These are phyloP conservation scores for Anagrus nilaparvatae DNA, from an alignment of 1,140 invertebrate genomes.

Conservation along the genomic window DNA sequence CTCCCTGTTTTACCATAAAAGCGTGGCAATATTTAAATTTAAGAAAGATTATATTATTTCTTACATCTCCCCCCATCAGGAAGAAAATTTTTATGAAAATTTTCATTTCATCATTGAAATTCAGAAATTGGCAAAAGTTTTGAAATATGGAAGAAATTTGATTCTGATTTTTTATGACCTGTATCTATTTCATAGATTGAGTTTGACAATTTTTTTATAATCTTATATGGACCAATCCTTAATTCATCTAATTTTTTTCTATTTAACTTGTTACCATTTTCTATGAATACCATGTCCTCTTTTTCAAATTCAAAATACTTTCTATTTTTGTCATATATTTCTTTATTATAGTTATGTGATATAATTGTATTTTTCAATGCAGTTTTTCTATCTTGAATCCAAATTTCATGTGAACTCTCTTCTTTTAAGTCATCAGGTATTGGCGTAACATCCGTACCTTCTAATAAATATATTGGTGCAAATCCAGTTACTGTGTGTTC, in stretches of 20 bases:
- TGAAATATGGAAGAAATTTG: constrained; percentile 4
- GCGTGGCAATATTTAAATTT: too few relatives aligned
- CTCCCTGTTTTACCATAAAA: too few relatives aligned
- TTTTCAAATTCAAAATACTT: constrained; percentile 12
- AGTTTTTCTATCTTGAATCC: constrained; percentile 5
- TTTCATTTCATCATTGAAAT: too few relatives aligned
- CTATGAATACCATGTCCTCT: constrained; percentile 14
- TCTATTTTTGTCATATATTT: constrained; percentile 15
- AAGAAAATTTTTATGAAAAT: too few relatives aligned
- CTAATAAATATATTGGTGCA: constrained; percentile 11
- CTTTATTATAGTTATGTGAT: constrained; percentile 11
- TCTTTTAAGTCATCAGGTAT: constrained; percentile 10
- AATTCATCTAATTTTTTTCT: not conserved
- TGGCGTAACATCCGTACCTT: not conserved
- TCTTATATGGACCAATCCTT: not conserved
- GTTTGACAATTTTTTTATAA: constrained; percentile 9
- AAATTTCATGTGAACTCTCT: not conserved
- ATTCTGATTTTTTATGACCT: constrained; percentile 1
- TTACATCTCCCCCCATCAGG: too few relatives aligned
- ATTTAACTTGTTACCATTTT: too few relatives aligned
- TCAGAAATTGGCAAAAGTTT: constrained; percentile 9
- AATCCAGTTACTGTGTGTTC: constrained; percentile 11
- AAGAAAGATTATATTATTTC: too few relatives aligned
- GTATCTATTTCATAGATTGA: constrained; percentile 11
- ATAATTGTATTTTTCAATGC: constrained; percentile 2